Percentiles rank a stretch among this genome's conserved stretches.
phyloP scores from a whole-genome alignment of 1,140 invertebrate genomes.

The Drosophila repleta region DNA sequence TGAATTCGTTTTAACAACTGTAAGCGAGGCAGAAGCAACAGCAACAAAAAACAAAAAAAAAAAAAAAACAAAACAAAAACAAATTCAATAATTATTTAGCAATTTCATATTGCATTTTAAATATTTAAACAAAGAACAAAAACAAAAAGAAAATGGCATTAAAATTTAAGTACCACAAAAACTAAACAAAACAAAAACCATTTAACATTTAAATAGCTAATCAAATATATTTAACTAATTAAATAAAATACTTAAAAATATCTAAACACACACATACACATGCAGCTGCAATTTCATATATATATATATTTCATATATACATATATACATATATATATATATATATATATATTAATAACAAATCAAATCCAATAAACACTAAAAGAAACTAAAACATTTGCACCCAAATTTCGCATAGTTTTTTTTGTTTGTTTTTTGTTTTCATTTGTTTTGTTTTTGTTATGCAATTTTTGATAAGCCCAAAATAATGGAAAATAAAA shows the following conservation, averaged over 20 bases:
- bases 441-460: background rate
- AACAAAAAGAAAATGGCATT: conserved; percentile 15
- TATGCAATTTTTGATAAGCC: background rate
- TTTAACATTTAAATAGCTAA: conserved; percentile 67
- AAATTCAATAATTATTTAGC: conserved; percentile 20
- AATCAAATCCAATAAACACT: conserved; percentile 8
- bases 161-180: conserved; percentile 16
- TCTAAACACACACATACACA: conserved; percentile 45
- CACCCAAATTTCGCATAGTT: background rate
- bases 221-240: conserved; percentile 46
- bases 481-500: background rate
- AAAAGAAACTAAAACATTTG: conserved; percentile 6
- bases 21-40: background rate
- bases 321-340: conserved; percentile 6
- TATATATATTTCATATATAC: conserved; percentile 1
- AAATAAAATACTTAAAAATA: conserved; percentile 38
- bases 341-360: background rate
- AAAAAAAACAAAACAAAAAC: background rate
- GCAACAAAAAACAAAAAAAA: background rate
- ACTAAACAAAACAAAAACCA: conserved; percentile 10
- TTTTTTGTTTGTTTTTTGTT: background rate
- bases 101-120: conserved; percentile 55
- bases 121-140: conserved; percentile 13
- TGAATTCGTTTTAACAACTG: conserved; percentile 19
- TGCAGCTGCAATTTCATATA: conserved; percentile 11